Evolutionary conservation across 2,797 vertebrate genomes (phyloP), one percentile per base, ranked within the genome.

Genomic region (Sebastes diaconus): DNA sequence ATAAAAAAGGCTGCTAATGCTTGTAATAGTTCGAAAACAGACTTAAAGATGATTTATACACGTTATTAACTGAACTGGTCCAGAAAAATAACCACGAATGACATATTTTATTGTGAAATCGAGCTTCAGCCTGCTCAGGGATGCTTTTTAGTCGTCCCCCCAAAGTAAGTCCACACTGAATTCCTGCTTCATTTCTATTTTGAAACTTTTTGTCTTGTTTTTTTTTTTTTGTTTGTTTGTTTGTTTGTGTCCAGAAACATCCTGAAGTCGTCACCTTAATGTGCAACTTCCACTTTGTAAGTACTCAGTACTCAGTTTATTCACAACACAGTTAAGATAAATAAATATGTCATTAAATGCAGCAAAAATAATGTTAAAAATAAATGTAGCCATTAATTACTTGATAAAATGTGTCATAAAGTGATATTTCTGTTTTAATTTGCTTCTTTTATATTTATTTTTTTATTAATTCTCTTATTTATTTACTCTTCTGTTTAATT

Each of bases 141-240:
- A 70, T 79, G 4, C 0, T 61, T 86, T 88, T 65, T 79, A 12
- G 70, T 77, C 18, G 78, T 30, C 58, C 73, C n/a, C 1, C 6
- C 57, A 93, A 90, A 84, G 86, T 84, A 8, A 90, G 92, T 94
- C 20, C 12, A 14, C 4, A 1, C 4, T 8, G 13, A 9, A 20
- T 25, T 5, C 34, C 34, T 13, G 8, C 4, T 27, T 3, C 24
- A 9, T 50, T 22, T 73, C 1, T 3, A 5, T 27, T 9, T 18
- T 29, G 2, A 12, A 24, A 36, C 9, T 14, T 58, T 7, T 55
- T 39, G 11, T 36, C 0, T 42, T 42, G 39, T 42, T 3, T 42
- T 42, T 13, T 42, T 2, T 39, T 13, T 12, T 39, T 39, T 9
- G 4, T 54, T 54, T 36, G 34, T 50, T 52, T 20, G 20, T n/a